Percentiles rank a stretch among this genome's conserved stretches.
Evolutionary conservation across 2,888 invertebrate genomes (phyloP).

Genomic region (Flexamia atlantica): DNA sequence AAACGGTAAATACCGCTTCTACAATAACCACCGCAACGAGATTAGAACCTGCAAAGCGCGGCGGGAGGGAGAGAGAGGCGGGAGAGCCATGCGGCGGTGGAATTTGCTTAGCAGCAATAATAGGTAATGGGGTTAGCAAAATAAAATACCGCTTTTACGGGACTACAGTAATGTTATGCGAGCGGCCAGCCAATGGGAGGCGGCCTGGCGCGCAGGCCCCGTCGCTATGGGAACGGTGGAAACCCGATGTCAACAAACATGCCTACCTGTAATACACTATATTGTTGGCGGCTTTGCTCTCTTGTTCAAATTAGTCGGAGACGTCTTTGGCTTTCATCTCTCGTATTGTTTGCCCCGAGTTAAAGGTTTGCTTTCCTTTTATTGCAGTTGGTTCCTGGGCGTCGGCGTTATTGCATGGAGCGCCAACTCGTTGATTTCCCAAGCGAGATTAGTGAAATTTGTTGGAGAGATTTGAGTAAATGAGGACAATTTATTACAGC

Average conservation of each 20-base stretch:
- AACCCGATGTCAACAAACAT: conserved; percentile 26
- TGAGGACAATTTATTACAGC: no score
- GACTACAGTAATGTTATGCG: conserved; percentile 52
- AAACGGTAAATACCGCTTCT: conserved; percentile 34
- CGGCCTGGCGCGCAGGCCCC: conserved; percentile 14
- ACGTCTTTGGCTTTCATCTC: conserved; percentile 30
- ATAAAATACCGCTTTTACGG: conserved; percentile 46
- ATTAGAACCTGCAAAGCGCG: neutral
- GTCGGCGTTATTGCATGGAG: neutral
- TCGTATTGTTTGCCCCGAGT: conserved; percentile 1
- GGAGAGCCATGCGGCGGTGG: conserved; percentile 35
- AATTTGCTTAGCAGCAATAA: conserved; percentile 56
- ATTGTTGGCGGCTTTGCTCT: conserved; percentile 42
- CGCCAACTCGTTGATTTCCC: neutral
- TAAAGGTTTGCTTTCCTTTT: conserved; percentile 17
- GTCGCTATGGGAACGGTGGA: conserved; percentile 26
- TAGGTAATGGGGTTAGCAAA: conserved; percentile 54
- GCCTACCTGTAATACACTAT: conserved; percentile 34
- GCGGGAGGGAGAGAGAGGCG: neutral
- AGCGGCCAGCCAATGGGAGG: conserved; percentile 40
- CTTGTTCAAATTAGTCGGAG: conserved; percentile 34
- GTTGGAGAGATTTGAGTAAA: no score
- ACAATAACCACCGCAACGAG: conserved; percentile 30
- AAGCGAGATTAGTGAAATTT: neutral
- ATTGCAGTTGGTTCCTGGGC: conserved; percentile 14